Evolutionary conservation across 2,888 invertebrate species (phyloP).

Genomic region (Platycheirus rosarum): DNA sequence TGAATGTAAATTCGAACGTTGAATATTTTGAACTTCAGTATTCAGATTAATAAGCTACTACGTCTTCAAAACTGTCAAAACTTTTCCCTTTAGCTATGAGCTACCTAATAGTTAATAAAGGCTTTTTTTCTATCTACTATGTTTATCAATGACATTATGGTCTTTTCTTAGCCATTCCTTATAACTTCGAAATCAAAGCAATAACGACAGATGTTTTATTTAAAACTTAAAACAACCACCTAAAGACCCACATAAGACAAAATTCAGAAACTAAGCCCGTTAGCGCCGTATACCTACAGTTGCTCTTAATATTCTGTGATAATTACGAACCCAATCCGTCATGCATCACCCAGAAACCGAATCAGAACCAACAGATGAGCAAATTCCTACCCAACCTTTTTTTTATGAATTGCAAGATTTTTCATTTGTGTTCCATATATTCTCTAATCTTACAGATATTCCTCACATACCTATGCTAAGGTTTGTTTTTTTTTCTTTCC

Average conservation of each 20-base stretch:
- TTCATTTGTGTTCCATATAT: not conserved
- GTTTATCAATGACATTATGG: no score
- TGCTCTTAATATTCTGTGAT: constrained; percentile 51
- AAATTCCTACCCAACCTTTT: constrained; percentile 27
- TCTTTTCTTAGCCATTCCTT: no score
- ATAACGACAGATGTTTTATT: constrained; percentile 61
- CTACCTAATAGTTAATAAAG: no score
- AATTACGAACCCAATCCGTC: constrained; percentile 57
- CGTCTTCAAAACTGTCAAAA: no score
- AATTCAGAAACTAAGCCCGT: constrained; percentile 1
- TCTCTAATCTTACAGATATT: constrained; percentile 5
- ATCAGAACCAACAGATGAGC: constrained; percentile 28
- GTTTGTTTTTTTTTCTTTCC: not conserved
- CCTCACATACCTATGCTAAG: not conserved
- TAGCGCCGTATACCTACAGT: not conserved
- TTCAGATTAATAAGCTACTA: no score
- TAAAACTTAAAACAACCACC: no score
- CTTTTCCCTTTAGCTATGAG: no score
- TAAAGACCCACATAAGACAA: not conserved
- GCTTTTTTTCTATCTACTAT: no score
- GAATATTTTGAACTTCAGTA: no score
- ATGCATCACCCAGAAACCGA: constrained; percentile 34
- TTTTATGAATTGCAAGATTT: constrained; percentile 32
- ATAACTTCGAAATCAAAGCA: no score
- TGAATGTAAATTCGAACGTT: no score